Evolutionary conservation across 2,797 vertebrate species (phyloP), one percentile per base, ranked within the genome.

Genomic region (Sternotherus odoratus): DNA sequence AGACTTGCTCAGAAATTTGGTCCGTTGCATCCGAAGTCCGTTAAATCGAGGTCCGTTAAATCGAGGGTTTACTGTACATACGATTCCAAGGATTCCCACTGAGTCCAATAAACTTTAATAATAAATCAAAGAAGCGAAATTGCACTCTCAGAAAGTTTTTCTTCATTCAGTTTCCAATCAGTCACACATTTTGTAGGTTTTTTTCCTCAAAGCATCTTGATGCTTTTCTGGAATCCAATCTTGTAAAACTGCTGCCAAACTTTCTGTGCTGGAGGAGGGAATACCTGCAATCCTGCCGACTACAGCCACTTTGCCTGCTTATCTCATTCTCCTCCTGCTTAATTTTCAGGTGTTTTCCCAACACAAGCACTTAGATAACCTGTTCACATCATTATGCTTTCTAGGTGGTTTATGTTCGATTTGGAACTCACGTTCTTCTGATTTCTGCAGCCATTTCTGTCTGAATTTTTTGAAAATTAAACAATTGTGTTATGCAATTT

Each of bases 301-400:
- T 93, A 92, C 84, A 91, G 26, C 69, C 81, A 72, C 89, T 66
- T 51, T 90, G 39, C 51, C 81, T 87, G 26, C 43, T 86, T 91
- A 92, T 93, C 83, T 94, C 24, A n/a, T 82, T 91, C 36, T 80
- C 9, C 66, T 91, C 26, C 83, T 23, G 50, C 39, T 93, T 95
- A 91, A 87, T 86, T 96, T 91, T 92, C 66, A 95, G 46, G 69
- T 75, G 78, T 89, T 96, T 97, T 94, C 85, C 69, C 72, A 91
- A 51, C 1, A 26, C 77, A 95, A 80, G 49, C 36, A n/a, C 24
- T 85, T 89, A 79, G 50, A 83, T 85, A 86, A 75, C 51, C 26
- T 75, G 9, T 87, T 57, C 10, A 3, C 88, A 9, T 51, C 12
- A 46, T 87, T 91, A 79, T 87, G 21, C 7, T 36, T 81, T 92